Evolutionary conservation across 2,888 invertebrate species (phyloP).

Genomic region (Epinotia brunnichana): DNA sequence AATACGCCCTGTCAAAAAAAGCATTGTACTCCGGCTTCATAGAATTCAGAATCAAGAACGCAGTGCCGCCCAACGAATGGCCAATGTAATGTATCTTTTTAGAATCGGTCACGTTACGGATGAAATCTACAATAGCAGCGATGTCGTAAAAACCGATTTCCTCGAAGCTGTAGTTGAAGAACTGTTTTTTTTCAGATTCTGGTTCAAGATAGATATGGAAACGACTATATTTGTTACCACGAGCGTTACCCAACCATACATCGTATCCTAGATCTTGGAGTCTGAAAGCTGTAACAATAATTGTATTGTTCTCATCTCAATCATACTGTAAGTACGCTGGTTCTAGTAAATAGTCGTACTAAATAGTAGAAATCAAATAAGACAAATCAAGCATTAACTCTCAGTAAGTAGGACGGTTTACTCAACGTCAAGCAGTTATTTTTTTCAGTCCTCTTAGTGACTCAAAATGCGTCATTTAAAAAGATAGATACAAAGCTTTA

Average conservation of each 20-base stretch:
- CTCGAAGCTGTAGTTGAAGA: slow-evolving; percentile 73
- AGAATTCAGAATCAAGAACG: slow-evolving; percentile 63
- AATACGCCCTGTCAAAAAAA: slow-evolving; percentile 66
- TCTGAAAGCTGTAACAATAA: slow-evolving; percentile 82
- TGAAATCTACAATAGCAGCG: slow-evolving; percentile 69
- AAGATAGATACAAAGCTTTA: too few species aligned
- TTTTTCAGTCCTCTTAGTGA: too few species aligned
- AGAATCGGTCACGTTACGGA: slow-evolving; percentile 58
- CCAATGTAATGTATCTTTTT: slow-evolving; percentile 70
- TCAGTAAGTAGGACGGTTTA: too few species aligned
- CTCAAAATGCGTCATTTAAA: too few species aligned
- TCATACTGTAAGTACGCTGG: not conserved
- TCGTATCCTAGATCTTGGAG: slow-evolving; percentile 87
- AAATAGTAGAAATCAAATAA: not conserved
- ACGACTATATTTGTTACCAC: slow-evolving; percentile 89
- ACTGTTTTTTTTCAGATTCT: slow-evolving; percentile 54
- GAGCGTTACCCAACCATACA: slow-evolving; percentile 92
- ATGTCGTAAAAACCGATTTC: slow-evolving; percentile 70
- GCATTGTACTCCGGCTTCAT: slow-evolving; percentile 65
- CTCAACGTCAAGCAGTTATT: too few species aligned
- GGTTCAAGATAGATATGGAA: slow-evolving; percentile 77
- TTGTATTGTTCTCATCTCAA: not conserved
- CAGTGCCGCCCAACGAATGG: slow-evolving; percentile 75
- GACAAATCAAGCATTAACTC: not conserved
- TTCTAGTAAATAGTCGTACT: not conserved